Conservation (phyloP, 1,140 invertebrate genomes). For the Ooceraea biroi region DNA sequence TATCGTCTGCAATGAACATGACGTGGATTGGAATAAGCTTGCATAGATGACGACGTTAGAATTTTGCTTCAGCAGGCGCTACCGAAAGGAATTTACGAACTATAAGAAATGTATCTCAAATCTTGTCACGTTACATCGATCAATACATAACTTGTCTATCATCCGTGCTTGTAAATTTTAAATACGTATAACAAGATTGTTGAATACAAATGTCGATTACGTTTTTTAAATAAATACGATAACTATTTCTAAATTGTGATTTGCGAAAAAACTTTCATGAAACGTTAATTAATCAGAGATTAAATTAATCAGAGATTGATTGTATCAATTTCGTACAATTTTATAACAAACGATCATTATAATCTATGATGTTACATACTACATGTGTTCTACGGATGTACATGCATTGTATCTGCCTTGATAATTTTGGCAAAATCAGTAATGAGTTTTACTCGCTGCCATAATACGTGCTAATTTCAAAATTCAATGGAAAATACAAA, state of each 20-base stretch:
- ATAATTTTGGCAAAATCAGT: slow-evolving; percentile 5
- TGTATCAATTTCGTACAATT: slow-evolving; percentile 41
- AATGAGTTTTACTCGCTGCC: background rate
- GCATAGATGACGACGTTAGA: background rate
- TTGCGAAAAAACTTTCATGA: background rate
- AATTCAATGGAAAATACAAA: slow-evolving; percentile 32
- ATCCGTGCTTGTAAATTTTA: background rate
- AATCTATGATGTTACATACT: too few species aligned
- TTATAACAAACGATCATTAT: background rate
- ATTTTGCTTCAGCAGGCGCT: slow-evolving; percentile 13
- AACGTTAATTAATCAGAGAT: slow-evolving; percentile 6
- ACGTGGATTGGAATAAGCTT: slow-evolving; percentile 14
- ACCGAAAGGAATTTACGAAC: slow-evolving; percentile 19
- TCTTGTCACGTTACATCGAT: slow-evolving; percentile 2
- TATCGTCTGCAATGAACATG: background rate
- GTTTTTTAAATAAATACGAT: background rate
- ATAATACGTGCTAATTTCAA: background rate
- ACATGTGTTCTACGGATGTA: background rate
- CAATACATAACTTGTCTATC: background rate
- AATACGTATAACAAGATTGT: background rate
- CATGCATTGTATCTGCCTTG: background rate
- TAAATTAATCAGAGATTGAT: background rate
- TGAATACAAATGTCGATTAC: slow-evolving; percentile 16
- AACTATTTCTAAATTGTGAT: background rate
- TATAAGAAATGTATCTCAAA: slow-evolving; percentile 15